A percentile compares a stretch with the other conserved stretches of the same genome.
phyloP scores from a whole-genome alignment of 2,888 invertebrate species.

The Polydesmus complanatus region DNA sequence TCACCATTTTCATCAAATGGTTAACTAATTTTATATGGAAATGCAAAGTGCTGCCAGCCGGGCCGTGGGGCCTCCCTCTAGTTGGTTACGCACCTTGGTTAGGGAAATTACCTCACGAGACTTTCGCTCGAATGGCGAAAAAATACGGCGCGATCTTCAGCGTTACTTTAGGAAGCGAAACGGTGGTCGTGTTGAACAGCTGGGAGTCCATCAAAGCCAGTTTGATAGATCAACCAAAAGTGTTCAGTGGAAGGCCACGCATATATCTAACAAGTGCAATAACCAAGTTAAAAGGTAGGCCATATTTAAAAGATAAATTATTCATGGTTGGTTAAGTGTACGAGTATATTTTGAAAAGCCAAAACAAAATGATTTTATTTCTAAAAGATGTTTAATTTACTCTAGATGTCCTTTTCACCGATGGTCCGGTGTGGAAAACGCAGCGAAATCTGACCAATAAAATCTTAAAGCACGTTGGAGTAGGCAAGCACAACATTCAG shows the following conservation, averaged over 20 bases:
- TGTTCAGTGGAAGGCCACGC: neutral
- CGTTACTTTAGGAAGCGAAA: neutral
- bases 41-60: no score
- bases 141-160: neutral
- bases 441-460: neutral
- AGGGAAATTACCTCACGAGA: neutral
- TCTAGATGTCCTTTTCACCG: neutral
- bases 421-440: neutral
- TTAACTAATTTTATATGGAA: no score
- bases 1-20: no score
- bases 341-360: no score
- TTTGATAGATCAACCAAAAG: neutral
- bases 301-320: no score
- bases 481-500: neutral
- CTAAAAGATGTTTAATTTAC: neutral
- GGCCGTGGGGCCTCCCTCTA: neutral
- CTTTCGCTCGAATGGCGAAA: neutral
- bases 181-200: neutral
- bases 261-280: neutral
- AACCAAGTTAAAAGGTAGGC: neutral
- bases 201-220: neutral
- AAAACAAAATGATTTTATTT: no score
- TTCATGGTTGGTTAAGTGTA: no score
- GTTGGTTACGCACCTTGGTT: neutral
- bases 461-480: neutral